Base-by-base conservation (phyloP, 2,113 vertebrate genomes). In the Gymnobelideus leadbeateri region DNA sequence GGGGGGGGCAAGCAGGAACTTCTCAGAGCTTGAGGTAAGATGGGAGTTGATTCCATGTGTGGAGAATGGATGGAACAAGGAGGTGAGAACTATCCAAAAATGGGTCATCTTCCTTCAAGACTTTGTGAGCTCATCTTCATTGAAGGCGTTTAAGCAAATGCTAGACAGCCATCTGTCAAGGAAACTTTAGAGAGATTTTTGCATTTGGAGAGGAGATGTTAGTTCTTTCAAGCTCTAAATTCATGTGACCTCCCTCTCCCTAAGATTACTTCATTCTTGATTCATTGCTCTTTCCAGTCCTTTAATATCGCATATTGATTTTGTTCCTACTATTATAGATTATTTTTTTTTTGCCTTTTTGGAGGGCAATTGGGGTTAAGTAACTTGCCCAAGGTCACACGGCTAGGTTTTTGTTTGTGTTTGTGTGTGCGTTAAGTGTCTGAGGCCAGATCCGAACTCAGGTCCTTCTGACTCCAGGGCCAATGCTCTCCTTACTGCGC, bases 261-360 rank as follows among this genome's bases (percentile, higher is more conserved):
- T 26, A 19, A 0, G 89, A 12, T 43, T 68, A 89, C 11, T 55
- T n/a, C 91, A 49, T 46, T 47, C 55, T 5, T 95, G 51, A 89
- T 11, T 0, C 0, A n/a, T 46, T 3, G n/a, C 7, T 28, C 25
- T 93, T 26, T n/a, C n/a, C 89, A 61, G 31, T 28, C 54, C 57
- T 43, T 21, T 43, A 31, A 91, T 77, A 50, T 92, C 93, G 91
- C 26, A 12, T 95, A 95, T 92, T 93, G 93, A 95, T 91, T 49
- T 68, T 57, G 26, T 57, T 57, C 26, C 55, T 57, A 26, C 28
- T 57, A 28, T 0, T 50, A 54, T 1, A 19, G 12, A n/a, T n/a
- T n/a, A n/a, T n/a, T n/a, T n/a, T n/a, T n/a, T n/a, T n/a, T n/a
- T n/a, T n/a, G n/a, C n/a, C n/a, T n/a, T n/a, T n/a, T n/a, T n/a